These are phyloP conservation scores for Xiphorhynchus erythropygius DNA, from an alignment of 2,797 vertebrate genomes.

Conservation along the genomic window DNA sequence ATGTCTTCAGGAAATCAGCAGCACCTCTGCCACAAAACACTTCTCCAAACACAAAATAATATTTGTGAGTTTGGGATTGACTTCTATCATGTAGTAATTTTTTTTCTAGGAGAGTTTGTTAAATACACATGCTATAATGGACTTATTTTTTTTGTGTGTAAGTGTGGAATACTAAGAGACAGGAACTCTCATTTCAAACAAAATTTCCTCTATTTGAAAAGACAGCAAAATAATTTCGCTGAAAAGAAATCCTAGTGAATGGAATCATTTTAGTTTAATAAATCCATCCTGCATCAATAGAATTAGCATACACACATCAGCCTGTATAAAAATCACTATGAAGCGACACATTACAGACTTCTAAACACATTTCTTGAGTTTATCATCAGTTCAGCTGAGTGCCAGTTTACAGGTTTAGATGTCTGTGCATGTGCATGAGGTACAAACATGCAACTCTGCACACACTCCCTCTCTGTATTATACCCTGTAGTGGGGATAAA, in stretches of 20 bases:
- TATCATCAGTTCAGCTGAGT: not conserved
- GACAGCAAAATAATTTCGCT: constrained; percentile 28
- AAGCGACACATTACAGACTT: not conserved
- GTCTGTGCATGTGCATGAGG: accelerated
- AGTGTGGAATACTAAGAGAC: not conserved
- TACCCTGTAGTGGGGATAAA: not conserved
- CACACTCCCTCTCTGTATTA: accelerated
- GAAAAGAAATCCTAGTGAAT: not conserved
- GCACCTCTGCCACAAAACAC: not conserved
- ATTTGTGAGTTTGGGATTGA: not conserved
- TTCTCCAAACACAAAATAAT: not conserved
- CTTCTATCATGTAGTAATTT: not conserved
- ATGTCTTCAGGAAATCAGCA: not conserved
- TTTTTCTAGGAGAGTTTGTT: not conserved
- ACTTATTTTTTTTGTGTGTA: not conserved
- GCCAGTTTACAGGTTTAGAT: not conserved
- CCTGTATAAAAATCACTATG: not conserved
- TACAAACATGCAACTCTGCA: not conserved
- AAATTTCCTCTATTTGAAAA: not conserved
- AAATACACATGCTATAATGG: not conserved
- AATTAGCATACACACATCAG: not conserved
- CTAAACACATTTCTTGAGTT: not conserved
- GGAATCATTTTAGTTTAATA: not conserved
- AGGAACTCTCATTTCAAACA: not conserved
- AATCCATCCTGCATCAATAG: not conserved